Conservation (phyloP, 2,113 vertebrate species). For the Poicephalus gulielmi region DNA sequence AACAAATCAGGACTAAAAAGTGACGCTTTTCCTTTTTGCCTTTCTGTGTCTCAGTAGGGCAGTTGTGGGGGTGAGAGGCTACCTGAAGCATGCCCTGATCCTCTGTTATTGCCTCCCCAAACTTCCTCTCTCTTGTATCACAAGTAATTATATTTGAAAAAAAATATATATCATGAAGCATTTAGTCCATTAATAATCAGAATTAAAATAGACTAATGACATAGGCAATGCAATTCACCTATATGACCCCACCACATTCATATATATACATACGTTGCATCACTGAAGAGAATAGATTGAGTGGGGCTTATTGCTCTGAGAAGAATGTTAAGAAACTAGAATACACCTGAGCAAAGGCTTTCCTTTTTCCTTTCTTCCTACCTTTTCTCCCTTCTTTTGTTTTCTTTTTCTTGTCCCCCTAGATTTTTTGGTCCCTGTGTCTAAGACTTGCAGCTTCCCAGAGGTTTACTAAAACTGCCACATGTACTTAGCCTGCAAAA, state of each 20-base stretch:
- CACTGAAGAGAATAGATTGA: not conserved
- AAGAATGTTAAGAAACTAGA: not conserved
- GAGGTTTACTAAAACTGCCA: not conserved
- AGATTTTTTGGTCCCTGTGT: not conserved
- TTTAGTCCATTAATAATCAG: not conserved
- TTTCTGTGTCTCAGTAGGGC: not conserved
- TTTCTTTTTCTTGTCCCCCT: not conserved
- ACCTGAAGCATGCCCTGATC: not conserved
- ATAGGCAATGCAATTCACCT: not conserved
- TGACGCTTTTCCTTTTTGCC: not conserved
- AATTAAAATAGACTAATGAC: not conserved
- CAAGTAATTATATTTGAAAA: not conserved
- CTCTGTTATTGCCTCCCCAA: not conserved
- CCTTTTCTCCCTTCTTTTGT: not conserved
- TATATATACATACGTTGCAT: not conserved
- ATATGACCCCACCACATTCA: not conserved
- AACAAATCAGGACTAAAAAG: not conserved
- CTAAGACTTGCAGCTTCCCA: not conserved
- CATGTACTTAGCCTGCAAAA: not conserved
- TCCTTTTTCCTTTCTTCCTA: not conserved
- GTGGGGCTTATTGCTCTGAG: not conserved
- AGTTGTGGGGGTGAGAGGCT: not conserved
- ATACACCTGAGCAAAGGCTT: not conserved
- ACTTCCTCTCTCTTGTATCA: not conserved
- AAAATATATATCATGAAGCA: not conserved